phyloP scores from a whole-genome alignment of 2,113 vertebrate genomes.

The Oncorhynchus keta region DNA sequence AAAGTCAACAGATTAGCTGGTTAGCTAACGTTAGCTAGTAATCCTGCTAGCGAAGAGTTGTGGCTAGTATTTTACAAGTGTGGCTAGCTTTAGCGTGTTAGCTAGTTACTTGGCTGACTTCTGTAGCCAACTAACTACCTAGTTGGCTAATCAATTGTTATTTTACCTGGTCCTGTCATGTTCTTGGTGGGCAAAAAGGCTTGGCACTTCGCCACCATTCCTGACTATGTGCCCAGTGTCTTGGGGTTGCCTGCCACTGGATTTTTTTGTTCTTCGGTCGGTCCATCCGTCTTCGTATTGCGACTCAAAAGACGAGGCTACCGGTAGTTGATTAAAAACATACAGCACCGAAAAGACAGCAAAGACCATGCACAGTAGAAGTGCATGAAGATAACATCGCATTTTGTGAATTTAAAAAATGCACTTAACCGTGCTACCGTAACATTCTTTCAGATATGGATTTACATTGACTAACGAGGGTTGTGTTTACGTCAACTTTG shows the following conservation, averaged over 20 bases:
- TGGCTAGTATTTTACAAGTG: too few relatives aligned
- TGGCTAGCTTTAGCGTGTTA: not conserved
- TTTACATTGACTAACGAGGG: not conserved
- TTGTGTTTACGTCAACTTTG: not conserved
- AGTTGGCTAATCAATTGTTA: not conserved
- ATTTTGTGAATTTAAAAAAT: constrained; percentile 59
- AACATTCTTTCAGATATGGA: not conserved
- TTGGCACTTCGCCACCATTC: not conserved
- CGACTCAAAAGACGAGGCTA: constrained; percentile 73
- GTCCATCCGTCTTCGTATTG: constrained; percentile 35
- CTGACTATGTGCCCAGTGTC: not conserved
- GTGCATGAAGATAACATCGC: constrained; percentile 79
- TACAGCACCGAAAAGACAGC: constrained; percentile 81
- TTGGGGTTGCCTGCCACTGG: constrained; percentile 40
- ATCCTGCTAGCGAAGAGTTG: too few relatives aligned
- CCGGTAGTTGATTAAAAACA: constrained; percentile 75
- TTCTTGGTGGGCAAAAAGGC: too few relatives aligned
- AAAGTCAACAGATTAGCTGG: too few relatives aligned
- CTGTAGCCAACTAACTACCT: not conserved
- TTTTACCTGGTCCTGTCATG: too few relatives aligned
- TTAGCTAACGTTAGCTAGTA: too few relatives aligned
- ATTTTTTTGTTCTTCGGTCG: constrained; percentile 44
- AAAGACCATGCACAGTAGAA: constrained; percentile 74
- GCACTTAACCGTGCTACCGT: not conserved
- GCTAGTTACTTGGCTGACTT: not conserved